Conservation (phyloP, 2,797 vertebrate species). For the Calcarius lapponicus region DNA sequence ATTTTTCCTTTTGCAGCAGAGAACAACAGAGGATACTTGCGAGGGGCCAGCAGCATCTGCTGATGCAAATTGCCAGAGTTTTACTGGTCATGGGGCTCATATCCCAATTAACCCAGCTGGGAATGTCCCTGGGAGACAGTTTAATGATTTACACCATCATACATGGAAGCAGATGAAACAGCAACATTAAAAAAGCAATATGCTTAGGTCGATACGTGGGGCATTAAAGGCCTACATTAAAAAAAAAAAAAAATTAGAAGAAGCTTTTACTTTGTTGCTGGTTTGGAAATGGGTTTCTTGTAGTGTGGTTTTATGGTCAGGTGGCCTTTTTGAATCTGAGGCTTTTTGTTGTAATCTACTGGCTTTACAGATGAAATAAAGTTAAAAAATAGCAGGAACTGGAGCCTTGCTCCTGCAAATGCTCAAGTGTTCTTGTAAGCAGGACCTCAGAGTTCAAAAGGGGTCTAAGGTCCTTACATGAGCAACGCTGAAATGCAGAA, state of each 20-base stretch:
- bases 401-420: neutral
- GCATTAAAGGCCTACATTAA: neutral
- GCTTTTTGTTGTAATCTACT: neutral
- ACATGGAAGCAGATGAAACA: neutral
- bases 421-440: neutral
- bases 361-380: neutral
- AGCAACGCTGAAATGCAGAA: neutral
- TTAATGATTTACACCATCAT: neutral
- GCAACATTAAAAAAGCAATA: neutral
- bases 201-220: accelerated
- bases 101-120: neutral
- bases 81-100: neutral
- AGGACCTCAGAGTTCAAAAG: neutral
- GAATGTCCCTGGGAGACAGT: neutral
- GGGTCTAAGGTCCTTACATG: neutral
- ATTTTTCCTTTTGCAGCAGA: neutral
- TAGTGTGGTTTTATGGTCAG: neutral
- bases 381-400: neutral
- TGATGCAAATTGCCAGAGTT: neutral
- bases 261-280: neutral
- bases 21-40: neutral
- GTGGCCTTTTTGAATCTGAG: neutral
- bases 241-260: neutral
- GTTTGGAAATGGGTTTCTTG: neutral
- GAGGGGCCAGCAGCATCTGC: neutral